phyloP scores from a whole-genome alignment of 2,797 vertebrate genomes.

The Danio albolineatus region DNA sequence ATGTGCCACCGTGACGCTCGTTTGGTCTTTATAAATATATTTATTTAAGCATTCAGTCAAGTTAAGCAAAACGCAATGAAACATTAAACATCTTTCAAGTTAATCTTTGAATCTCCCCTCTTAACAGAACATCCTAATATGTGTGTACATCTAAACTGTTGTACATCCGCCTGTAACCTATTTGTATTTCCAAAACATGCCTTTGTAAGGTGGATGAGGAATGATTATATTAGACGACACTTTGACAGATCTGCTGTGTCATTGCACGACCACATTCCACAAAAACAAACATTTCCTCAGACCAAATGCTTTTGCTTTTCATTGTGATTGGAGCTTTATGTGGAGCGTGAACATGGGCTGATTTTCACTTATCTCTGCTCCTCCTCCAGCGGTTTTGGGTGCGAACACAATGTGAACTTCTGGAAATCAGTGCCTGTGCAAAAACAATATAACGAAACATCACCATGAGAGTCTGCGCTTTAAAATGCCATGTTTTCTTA shows the following conservation, averaged over 20 bases:
- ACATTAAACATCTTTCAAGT: no score
- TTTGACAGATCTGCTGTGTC: background rate
- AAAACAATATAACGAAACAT: background rate
- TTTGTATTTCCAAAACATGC: background rate
- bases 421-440: conserved; percentile 13
- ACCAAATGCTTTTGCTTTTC: background rate
- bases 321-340: background rate
- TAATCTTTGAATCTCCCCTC: no score
- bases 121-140: no score
- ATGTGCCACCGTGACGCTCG: no score
- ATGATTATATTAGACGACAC: background rate
- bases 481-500: background rate
- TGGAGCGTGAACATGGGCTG: no score
- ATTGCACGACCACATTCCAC: background rate
- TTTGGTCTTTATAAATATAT: no score
- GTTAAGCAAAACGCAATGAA: no score
- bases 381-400: conserved; percentile 9
- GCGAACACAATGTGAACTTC: conserved; percentile 12
- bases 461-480: background rate
- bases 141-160: no score
- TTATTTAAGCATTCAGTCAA: no score
- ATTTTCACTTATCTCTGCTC: background rate
- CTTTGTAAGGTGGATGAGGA: background rate
- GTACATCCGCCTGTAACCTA: background rate
- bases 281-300: background rate